These are phyloP conservation scores for Antigone vipio DNA, from an alignment of 2,113 vertebrate species.

Conservation along the genomic window DNA sequence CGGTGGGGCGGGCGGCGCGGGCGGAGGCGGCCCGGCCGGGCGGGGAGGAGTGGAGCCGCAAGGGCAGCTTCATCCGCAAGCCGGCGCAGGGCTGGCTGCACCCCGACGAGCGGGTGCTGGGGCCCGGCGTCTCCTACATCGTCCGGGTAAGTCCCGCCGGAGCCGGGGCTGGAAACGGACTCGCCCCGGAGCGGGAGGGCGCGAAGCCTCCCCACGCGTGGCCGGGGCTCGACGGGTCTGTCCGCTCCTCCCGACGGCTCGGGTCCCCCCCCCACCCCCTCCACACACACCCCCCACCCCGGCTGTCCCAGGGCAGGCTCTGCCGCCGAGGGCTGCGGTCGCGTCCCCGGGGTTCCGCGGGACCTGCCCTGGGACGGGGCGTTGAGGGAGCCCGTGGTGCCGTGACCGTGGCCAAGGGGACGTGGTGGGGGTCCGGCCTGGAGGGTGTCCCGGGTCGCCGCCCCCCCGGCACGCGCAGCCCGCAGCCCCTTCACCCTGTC, in stretches of 20 bases:
- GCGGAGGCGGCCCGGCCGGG: conserved; percentile 76
- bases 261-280: background rate
- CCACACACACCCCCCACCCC: too few species aligned
- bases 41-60: conserved; percentile 86
- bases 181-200: too few species aligned
- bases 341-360: background rate
- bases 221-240: too few species aligned
- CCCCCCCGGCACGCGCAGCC: background rate
- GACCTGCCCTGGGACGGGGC: background rate
- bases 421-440: background rate
- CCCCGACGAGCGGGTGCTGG: conserved; percentile 87
- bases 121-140: conserved; percentile 90
- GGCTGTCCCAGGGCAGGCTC: background rate
- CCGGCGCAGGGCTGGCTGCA: conserved; percentile 96
- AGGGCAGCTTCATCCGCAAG: conserved; percentile 92
- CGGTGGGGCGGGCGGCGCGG: conserved; percentile 57
- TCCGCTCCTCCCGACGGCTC: background rate
- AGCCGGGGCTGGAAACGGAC: too few species aligned
- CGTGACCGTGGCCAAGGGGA: background rate
- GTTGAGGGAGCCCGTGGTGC: background rate
- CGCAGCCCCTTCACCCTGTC: background rate
- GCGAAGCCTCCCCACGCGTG: too few species aligned
- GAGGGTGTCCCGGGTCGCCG: background rate
- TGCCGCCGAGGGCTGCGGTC: background rate
- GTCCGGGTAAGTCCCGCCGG: conserved; percentile 84